phyloP scores from a whole-genome alignment of 2,797 vertebrate genomes.

The Cyprinella venusta region DNA sequence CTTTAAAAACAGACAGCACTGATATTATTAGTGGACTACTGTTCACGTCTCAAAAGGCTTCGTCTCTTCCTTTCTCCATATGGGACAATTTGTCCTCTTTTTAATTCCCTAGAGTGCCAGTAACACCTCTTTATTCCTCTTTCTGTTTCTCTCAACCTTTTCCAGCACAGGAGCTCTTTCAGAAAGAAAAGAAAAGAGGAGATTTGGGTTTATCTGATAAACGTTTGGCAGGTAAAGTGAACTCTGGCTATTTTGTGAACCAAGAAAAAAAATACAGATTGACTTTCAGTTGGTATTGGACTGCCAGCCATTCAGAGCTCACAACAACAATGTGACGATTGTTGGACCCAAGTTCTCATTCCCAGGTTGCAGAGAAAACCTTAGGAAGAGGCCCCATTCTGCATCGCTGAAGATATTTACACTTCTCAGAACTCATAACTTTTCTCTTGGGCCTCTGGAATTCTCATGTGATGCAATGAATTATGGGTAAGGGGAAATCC shows the following conservation, averaged over 20 bases:
- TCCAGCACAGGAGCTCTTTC: constrained; percentile 62
- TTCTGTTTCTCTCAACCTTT: constrained; percentile 52
- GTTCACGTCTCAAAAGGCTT: background rate
- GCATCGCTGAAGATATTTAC: constrained; percentile 20
- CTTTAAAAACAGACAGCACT: background rate
- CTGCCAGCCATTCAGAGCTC: constrained; percentile 44
- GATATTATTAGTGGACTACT: background rate
- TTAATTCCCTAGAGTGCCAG: background rate
- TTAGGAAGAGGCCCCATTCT: constrained; percentile 23
- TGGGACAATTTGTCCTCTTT: constrained; percentile 11
- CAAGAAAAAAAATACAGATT: constrained; percentile 31
- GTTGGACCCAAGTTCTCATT: constrained; percentile 17
- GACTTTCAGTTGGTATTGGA: constrained; percentile 18
- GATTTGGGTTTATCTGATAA: constrained; percentile 23
- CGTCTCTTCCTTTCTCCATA: background rate
- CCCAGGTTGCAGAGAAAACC: constrained; percentile 3
- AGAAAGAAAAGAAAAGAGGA: constrained; percentile 73
- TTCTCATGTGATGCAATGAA: background rate
- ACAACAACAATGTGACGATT: constrained; percentile 18
- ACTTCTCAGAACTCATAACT: constrained; percentile 31
- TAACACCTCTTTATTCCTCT: background rate
- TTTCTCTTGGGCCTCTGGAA: constrained; percentile 2
- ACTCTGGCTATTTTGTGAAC: constrained; percentile 35
- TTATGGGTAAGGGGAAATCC: constrained; percentile 8
- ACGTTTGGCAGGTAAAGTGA: constrained; percentile 35